Conservation (phyloP, 2,888 invertebrate genomes). For the Apeira syringaria region DNA sequence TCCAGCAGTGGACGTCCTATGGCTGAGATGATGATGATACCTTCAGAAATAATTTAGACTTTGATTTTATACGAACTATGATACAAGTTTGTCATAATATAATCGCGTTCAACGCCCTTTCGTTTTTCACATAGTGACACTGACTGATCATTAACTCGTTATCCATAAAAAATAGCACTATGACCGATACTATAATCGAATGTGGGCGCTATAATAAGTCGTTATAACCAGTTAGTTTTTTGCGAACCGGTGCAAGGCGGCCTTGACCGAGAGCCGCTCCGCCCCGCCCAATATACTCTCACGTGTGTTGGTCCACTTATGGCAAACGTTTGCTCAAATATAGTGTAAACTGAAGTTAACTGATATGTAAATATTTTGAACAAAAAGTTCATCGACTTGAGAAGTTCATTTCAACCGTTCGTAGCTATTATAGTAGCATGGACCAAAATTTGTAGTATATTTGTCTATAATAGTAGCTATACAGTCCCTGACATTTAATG, state of each 20-base stretch:
- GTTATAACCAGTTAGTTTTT: constrained; percentile 73
- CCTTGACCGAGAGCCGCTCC: constrained; percentile 70
- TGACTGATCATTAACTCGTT: constrained; percentile 8
- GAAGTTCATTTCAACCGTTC: too few species aligned
- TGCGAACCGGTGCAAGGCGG: constrained; percentile 69
- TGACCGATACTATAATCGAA: constrained; percentile 51
- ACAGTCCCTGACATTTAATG: too few species aligned
- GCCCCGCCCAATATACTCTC: constrained; percentile 48
- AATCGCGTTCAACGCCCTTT: constrained; percentile 27
- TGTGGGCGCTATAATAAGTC: constrained; percentile 51
- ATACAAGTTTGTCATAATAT: too few species aligned
- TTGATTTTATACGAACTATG: too few species aligned
- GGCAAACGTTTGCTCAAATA: constrained; percentile 29
- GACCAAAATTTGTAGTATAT: too few species aligned
- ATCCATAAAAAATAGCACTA: constrained; percentile 38
- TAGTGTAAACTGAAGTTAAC: not conserved
- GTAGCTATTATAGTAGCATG: too few species aligned
- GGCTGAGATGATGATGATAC: too few species aligned
- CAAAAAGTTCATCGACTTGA: constrained; percentile 8
- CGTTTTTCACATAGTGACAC: not conserved
- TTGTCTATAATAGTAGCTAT: too few species aligned
- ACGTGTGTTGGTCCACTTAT: constrained; percentile 42
- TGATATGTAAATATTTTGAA: constrained; percentile 6
- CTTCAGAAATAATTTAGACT: too few species aligned
- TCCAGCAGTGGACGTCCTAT: too few species aligned